Evolutionary conservation across 2,113 vertebrate genomes (phyloP), one percentile per base, ranked within the genome.

Genomic region (Ptyas mucosa): DNA sequence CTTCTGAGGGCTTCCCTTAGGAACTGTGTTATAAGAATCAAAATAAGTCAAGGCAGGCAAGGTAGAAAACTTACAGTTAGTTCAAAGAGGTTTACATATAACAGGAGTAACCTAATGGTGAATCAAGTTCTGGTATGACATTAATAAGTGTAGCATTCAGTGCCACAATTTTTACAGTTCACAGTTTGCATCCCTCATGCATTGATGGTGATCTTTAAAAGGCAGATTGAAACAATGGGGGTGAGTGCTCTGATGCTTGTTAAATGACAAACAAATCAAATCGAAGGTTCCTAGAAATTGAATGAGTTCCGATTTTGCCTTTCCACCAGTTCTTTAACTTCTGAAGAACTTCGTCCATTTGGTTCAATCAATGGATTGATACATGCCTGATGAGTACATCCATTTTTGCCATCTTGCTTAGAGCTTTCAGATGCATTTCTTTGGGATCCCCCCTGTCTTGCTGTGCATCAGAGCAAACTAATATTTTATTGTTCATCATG

Each of bases 381-480:
- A 93, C 85, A 95, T 94, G 91, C 86, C 95, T 92, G 96, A 96
- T 94, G 94, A 94, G 91, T 95, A 93, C 97, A 94, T 94, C 58
- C 90, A 52, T 90, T 96, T 97, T 96, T 95, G 93, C 94, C 96
- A 93, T 94, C 94, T 97, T 97, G 23, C 93, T 96, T 96, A 89
- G 89, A 96, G 93, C 96, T 98, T 96, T 97, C 97, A 98, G 95
- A 95, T 95, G 90, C 91, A 97, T 97, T 97, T 97, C 97, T 97
- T 97, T 96, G 93, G 96, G 96, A 95, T 94, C 94, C 96, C 93
- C 95, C 97, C 95, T 93, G 92, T 96, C 96, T 97, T 95, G 93
- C 94, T 97, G 97, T 97, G 96, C 97, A 98, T 97, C 96, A 97
- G 95, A 97, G 96, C 97, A 98, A 98, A 98, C 96, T 97, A 96